Percentiles rank a stretch among this genome's conserved stretches.
Evolutionary conservation across 2,113 vertebrate species (phyloP).

Genomic region (Urocitellus parryii): DNA sequence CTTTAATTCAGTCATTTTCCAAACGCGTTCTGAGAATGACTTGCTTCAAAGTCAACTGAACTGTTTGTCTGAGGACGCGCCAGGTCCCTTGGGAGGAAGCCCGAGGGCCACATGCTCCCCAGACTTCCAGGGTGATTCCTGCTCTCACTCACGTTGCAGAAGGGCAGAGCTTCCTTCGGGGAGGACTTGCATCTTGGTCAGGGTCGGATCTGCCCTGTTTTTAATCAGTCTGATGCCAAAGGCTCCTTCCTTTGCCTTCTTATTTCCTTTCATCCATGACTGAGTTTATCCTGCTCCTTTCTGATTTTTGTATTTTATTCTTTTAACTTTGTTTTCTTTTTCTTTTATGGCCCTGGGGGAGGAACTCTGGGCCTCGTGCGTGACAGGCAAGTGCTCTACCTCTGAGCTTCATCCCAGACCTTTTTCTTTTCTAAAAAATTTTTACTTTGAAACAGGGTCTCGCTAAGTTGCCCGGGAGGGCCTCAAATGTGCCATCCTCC

Average conservation of each 20-base stretch:
- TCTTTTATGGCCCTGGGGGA: background rate
- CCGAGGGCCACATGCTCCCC: background rate
- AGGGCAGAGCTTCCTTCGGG: background rate
- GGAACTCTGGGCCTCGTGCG: background rate
- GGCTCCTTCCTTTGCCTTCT: background rate
- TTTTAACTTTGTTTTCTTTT: background rate
- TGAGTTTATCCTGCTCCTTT: background rate
- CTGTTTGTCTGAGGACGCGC: background rate
- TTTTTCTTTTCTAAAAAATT: too few relatives aligned
- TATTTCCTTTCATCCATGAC: background rate
- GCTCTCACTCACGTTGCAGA: background rate
- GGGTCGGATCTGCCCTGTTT: background rate
- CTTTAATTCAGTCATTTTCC: background rate
- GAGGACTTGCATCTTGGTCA: background rate
- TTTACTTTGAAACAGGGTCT: background rate
- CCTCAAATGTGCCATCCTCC: background rate
- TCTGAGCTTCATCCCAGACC: background rate
- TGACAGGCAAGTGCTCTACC: background rate
- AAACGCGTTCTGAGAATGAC: background rate
- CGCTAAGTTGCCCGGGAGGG: background rate
- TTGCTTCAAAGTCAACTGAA: background rate
- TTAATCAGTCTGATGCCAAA: background rate
- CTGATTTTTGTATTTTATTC: background rate
- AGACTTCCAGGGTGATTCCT: background rate
- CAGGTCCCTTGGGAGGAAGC: background rate